phyloP scores from a whole-genome alignment of 64 coral and sea anemone species.

The Montipora cactus region DNA sequence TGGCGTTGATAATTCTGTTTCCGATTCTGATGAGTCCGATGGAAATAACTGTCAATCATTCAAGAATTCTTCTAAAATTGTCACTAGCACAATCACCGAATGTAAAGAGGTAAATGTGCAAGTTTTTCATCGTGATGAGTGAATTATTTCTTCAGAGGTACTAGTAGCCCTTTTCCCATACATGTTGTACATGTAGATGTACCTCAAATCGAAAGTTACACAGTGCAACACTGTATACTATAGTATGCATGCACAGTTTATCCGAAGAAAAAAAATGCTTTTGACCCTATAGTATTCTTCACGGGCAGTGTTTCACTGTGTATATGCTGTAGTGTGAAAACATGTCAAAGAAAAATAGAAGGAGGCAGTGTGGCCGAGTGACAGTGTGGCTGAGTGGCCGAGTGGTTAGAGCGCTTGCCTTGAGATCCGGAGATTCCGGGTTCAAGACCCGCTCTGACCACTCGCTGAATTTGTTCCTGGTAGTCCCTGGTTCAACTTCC shows the following conservation, averaged over 20 bases:
- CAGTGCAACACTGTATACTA: background rate
- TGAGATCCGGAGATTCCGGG: too few relatives aligned
- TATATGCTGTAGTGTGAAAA: background rate
- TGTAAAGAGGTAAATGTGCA: conserved; percentile 21
- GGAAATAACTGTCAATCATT: background rate
- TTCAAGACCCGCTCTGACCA: too few relatives aligned
- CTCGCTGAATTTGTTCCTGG: too few relatives aligned
- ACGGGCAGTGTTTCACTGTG: background rate
- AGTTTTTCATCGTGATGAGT: conserved; percentile 1
- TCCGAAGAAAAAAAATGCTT: background rate
- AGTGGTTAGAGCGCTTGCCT: too few relatives aligned
- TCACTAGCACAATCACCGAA: conserved; percentile 10
- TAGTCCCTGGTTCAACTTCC: too few relatives aligned
- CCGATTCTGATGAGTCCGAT: background rate
- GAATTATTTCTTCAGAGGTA: conserved; percentile 1
- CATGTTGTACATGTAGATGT: conserved; percentile 19
- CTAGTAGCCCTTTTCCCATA: background rate
- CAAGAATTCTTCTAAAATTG: conserved; percentile 18
- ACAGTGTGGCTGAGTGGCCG: too few relatives aligned
- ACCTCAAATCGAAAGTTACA: background rate
- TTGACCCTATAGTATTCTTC: background rate
- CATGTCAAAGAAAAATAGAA: too few relatives aligned
- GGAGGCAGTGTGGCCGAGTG: too few relatives aligned
- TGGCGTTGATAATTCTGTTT: conserved; percentile 1
- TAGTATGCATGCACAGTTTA: background rate